These are phyloP conservation scores for Salvelinus sp. DNA, from an alignment of 2,113 vertebrate species.

Conservation along the genomic window DNA sequence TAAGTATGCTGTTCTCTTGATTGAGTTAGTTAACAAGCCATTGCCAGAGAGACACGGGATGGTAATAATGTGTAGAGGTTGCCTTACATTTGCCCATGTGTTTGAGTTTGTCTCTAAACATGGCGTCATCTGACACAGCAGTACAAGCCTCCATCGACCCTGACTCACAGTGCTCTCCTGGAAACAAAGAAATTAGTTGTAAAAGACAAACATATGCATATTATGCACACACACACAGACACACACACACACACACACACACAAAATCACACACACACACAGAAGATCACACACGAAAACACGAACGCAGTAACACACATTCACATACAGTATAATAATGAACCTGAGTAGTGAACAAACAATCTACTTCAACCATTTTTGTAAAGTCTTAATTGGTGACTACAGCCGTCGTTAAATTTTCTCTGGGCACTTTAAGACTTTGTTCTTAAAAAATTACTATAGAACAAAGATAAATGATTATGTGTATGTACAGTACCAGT, in stretches of 20 bases:
- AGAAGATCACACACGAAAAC: constrained; percentile 10
- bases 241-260: constrained; percentile 2
- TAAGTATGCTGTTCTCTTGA: neutral
- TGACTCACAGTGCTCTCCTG: constrained; percentile 75
- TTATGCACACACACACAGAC: neutral
- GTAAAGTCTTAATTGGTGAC: too few species aligned
- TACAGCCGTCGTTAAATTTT: too few species aligned
- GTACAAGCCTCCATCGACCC: constrained; percentile 74
- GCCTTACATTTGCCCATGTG: constrained; percentile 98
- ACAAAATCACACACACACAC: neutral
- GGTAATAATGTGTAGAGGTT: neutral
- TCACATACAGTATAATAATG: neutral
- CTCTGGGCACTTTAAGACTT: too few species aligned
- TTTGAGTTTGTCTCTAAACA: constrained; percentile 96
- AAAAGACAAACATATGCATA: neutral
- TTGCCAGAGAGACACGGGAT: neutral
- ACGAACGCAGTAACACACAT: neutral
- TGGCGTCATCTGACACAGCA: constrained; percentile 87
- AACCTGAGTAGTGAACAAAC: neutral
- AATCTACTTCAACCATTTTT: too few species aligned
- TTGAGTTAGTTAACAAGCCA: neutral
- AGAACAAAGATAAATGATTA: too few species aligned
- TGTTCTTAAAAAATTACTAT: too few species aligned
- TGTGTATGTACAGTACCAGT: too few species aligned
- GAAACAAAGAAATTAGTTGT: constrained; percentile 19